A percentile compares a stretch with the other conserved stretches of the same genome.
Evolutionary conservation across 2,113 vertebrate genomes (phyloP).

Genomic region (Chloroceryle aenea): DNA sequence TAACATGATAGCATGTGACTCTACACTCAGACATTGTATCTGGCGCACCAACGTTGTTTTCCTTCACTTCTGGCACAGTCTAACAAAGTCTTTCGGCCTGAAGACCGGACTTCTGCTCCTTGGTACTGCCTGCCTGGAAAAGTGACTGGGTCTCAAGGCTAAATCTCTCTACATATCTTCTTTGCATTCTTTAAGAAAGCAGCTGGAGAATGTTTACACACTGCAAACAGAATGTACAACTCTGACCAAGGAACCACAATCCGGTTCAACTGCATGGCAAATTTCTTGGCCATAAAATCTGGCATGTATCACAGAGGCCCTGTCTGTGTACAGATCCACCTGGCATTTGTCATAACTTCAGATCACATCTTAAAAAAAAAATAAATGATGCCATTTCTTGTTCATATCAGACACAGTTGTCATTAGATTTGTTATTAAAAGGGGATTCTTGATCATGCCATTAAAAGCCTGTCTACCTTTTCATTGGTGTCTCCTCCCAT

Average conservation of each 20-base stretch:
- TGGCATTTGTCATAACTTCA: conserved; percentile 55
- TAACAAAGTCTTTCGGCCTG: neutral
- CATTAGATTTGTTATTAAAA: conserved; percentile 74
- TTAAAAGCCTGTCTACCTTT: conserved; percentile 83
- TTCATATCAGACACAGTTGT: conserved; percentile 71
- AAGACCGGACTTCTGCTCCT: conserved; percentile 31
- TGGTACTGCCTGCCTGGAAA: conserved; percentile 29
- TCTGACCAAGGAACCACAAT: conserved; percentile 21
- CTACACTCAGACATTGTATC: neutral
- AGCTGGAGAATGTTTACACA: conserved; percentile 83
- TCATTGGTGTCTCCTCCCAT: conserved; percentile 54
- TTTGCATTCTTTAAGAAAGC: conserved; percentile 68
- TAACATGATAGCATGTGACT: conserved; percentile 15
- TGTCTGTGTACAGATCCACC: conserved; percentile 64
- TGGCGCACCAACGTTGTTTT: neutral
- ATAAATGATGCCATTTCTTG: conserved; percentile 22
- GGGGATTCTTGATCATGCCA: conserved; percentile 81
- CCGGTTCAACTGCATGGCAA: conserved; percentile 72
- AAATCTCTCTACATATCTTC: conserved; percentile 26
- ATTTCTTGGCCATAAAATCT: conserved; percentile 63
- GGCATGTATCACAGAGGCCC: conserved; percentile 74
- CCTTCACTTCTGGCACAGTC: neutral
- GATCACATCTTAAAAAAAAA: conserved; percentile 30
- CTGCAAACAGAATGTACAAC: conserved; percentile 81
- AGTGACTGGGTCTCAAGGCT: neutral